These are phyloP conservation scores for Papilio machaon DNA, from an alignment of 1,140 invertebrate genomes.

Conservation along the genomic window DNA sequence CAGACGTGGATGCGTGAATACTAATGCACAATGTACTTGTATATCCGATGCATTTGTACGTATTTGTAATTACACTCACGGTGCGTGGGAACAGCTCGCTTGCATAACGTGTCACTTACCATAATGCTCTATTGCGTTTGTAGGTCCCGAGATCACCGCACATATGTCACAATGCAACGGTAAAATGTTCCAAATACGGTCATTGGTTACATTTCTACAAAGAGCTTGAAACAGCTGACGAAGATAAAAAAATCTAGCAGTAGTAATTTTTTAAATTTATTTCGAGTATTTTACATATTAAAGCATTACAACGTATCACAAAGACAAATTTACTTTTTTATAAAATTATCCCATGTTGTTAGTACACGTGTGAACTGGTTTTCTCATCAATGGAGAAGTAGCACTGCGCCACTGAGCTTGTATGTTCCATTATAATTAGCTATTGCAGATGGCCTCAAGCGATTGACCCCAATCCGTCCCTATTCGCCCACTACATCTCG, in stretches of 20 bases:
- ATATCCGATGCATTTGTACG: slow-evolving; percentile 18
- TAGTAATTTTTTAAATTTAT: too few relatives aligned
- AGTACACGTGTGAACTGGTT: slow-evolving; percentile 41
- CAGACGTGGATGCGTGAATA: neutral
- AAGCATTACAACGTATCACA: neutral
- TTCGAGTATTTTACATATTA: neutral
- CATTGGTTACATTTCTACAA: neutral
- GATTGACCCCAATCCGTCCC: slow-evolving; percentile 79
- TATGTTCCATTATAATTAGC: slow-evolving; percentile 77
- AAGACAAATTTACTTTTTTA: neutral
- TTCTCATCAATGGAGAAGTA: slow-evolving; percentile 63
- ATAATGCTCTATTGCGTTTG: slow-evolving; percentile 36
- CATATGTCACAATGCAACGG: slow-evolving; percentile 34
- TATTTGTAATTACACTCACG: slow-evolving; percentile 30
- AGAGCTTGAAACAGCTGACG: neutral
- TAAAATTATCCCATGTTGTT: neutral
- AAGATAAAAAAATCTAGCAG: neutral
- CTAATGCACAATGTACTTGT: slow-evolving; percentile 7
- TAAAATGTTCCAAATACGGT: slow-evolving; percentile 9
- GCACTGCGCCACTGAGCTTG: slow-evolving; percentile 63
- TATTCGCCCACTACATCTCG: slow-evolving; percentile 67
- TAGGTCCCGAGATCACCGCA: slow-evolving; percentile 18
- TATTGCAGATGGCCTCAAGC: slow-evolving; percentile 77
- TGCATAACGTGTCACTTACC: slow-evolving; percentile 30
- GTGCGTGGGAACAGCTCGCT: slow-evolving; percentile 32